Evolutionary conservation across 1,140 invertebrate species (phyloP).

Genomic region (Spodoptera frugiperda): DNA sequence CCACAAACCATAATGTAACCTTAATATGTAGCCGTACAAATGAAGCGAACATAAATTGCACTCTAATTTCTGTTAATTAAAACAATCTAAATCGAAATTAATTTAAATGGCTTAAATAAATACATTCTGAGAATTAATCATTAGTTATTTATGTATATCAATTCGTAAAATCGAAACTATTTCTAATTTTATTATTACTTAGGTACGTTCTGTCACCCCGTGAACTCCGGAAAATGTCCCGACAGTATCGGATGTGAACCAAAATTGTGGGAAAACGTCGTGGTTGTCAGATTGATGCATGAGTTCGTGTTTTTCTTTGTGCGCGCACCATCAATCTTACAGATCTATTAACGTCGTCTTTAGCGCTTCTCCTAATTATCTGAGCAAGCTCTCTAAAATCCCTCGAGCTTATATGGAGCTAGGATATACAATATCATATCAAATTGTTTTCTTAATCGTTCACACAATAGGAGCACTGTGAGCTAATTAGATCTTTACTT

Average conservation of each 20-base stretch:
- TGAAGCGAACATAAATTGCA: too few species aligned
- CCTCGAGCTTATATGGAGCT: slow-evolving; percentile 52
- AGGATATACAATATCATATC: slow-evolving; percentile 54
- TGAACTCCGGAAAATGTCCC: slow-evolving; percentile 3
- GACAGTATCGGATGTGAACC: slow-evolving; percentile 39
- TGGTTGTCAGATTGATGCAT: slow-evolving; percentile 67
- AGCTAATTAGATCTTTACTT: slow-evolving; percentile 13
- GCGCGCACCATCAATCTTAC: slow-evolving; percentile 63
- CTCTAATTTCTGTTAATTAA: too few species aligned
- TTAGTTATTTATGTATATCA: neutral
- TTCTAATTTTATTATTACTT: slow-evolving; percentile 10
- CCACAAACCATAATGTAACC: too few species aligned
- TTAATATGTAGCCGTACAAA: too few species aligned
- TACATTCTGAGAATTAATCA: neutral
- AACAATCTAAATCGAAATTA: neutral
- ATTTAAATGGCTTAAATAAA: neutral
- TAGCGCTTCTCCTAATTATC: slow-evolving; percentile 65
- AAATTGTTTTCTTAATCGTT: slow-evolving; percentile 44
- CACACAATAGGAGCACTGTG: neutral
- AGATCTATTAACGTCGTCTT: slow-evolving; percentile 71
- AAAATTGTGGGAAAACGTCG: slow-evolving; percentile 54
- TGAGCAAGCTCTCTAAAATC: slow-evolving; percentile 56
- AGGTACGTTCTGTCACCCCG: neutral
- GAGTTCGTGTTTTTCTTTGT: slow-evolving; percentile 68
- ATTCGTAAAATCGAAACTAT: neutral